These are phyloP conservation scores for Xenops minutus DNA, from an alignment of 2,797 vertebrate species.

Conservation along the genomic window DNA sequence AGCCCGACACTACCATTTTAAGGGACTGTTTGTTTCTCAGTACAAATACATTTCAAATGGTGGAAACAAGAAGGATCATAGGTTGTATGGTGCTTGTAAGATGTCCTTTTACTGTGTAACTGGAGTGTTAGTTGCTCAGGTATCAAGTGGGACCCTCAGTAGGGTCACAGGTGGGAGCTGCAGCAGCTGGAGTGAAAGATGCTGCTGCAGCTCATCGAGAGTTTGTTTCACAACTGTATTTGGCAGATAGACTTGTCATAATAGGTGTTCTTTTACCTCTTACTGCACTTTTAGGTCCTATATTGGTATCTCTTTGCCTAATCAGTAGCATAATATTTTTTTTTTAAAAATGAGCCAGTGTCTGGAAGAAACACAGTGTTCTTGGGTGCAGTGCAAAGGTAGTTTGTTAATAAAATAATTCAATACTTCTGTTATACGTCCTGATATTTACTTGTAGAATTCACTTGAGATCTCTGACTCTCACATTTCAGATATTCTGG, in stretches of 20 bases:
- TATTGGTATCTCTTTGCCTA: not conserved
- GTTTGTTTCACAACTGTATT: not conserved
- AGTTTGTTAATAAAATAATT: not conserved
- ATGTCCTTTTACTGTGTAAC: not conserved
- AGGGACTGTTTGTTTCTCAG: not conserved
- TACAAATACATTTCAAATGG: not conserved
- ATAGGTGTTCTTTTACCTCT: not conserved
- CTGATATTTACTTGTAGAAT: not conserved
- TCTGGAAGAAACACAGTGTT: not conserved
- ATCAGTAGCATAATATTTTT: not conserved
- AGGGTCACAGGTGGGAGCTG: not conserved
- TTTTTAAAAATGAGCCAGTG: rapidly evolving
- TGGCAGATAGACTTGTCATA: not conserved
- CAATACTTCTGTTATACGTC: not conserved
- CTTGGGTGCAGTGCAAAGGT: not conserved
- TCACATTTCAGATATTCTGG: not conserved
- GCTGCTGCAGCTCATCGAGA: not conserved
- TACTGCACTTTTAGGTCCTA: not conserved
- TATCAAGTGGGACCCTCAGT: not conserved
- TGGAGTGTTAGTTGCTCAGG: not conserved
- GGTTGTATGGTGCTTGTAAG: not conserved
- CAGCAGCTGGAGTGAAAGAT: not conserved
- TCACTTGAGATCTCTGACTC: not conserved
- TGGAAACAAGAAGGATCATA: not conserved
- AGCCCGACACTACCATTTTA: not conserved